Evolutionary conservation across 2,888 invertebrate species (phyloP).

Genomic region (Hydrotaea cyrtoneurina): DNA sequence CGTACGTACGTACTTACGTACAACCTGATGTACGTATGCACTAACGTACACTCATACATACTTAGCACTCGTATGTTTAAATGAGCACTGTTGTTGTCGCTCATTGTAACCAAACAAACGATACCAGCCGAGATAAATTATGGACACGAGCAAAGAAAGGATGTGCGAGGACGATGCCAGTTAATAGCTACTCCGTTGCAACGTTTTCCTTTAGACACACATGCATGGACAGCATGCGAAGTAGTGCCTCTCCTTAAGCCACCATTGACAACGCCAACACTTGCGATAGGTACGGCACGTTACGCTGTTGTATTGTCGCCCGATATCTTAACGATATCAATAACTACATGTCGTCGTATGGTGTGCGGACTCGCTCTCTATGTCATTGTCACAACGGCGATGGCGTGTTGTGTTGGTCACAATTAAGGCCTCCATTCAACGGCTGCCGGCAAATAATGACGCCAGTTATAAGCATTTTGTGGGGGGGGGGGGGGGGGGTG

Average conservation of each 20-base stretch:
- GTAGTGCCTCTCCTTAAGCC: too few species aligned
- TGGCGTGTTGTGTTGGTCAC: conserved; percentile 9
- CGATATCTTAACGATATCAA: background rate
- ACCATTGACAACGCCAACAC: too few species aligned
- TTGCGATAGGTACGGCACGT: too few species aligned
- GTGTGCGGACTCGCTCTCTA: background rate
- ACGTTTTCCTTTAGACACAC: background rate
- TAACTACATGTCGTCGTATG: too few species aligned
- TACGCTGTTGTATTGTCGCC: background rate
- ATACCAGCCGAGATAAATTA: background rate
- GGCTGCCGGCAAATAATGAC: conserved; percentile 23
- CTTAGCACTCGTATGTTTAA: background rate
- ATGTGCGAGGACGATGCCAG: background rate
- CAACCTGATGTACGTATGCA: background rate
- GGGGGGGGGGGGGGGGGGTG: too few species aligned
- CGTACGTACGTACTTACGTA: background rate
- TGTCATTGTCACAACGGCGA: conserved; percentile 40
- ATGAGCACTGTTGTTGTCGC: background rate
- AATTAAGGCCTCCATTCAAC: conserved; percentile 51
- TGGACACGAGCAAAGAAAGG: background rate
- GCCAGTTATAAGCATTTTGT: conserved; percentile 14
- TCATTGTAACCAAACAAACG: background rate
- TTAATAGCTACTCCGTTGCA: too few species aligned
- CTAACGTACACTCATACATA: too few species aligned
- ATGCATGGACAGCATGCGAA: too few species aligned